Base-by-base conservation (phyloP, 2,113 vertebrate species). In the Pollimyrus isidori region DNA sequence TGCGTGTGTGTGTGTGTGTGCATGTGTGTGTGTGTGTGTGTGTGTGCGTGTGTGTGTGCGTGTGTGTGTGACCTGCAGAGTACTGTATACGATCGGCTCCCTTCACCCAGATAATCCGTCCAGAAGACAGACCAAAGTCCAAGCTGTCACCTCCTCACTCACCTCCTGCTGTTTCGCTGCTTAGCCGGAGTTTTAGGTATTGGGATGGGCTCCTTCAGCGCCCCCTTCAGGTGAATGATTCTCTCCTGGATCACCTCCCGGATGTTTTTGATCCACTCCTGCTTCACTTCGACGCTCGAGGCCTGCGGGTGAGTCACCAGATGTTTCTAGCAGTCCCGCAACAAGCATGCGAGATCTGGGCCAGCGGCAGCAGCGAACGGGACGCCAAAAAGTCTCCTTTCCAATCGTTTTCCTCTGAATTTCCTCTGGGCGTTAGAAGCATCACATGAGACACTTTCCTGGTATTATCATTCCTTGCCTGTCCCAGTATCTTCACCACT, bases 261-360 rank as follows among this genome's bases (percentile, higher is more conserved):
- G 80, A 99, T 98, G 89, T 98, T 99, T 94, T 99, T 97, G 90
- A 99, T 98, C 98, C 98, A 99, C 90, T 99, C 98, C 94, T 99
- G 98, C 94, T 99, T 99, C 90, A 97, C 97, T 94, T 99, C 98
- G 92, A 99, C 93, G 58, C 95, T 99, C n/a, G 98, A 96, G 4
- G 98, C 98, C 98, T 99, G 73, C 17, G 73, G 73, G 73, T 42
- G 73, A 80, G 73, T 39, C 73, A 80, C 30, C 50, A 87, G 86
- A 56, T 58, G 86, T 58, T 35, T 42, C 86, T 62, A 56, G 26
- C 30, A 23, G 7, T 58, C 52, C 52, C 17, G n/a, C 52, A 48
- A 87, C 86, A 7, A 50, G 48, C 62, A 80, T 80, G 15, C 73
- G 42, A 19, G 19, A 80, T 80, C 73, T 80, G 73, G 5, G 42